Evolutionary conservation across 2,797 vertebrate species (phyloP).

Genomic region (Tolypeutes matacus): DNA sequence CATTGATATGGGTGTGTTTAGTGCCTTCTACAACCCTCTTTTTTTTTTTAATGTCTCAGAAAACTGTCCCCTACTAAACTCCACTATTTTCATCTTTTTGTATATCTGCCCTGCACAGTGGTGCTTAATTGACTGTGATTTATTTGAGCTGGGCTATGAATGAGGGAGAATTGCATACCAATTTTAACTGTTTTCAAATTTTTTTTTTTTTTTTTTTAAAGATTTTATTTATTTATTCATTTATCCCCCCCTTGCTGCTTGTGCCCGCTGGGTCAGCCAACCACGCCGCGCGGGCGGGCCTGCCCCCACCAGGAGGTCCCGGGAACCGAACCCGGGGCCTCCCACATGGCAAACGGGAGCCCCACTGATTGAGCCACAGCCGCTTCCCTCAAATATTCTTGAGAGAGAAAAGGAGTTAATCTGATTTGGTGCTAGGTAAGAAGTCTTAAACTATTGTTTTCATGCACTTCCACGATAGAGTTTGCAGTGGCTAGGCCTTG

Average conservation of each 20-base stretch:
- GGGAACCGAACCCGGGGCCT: too few relatives aligned
- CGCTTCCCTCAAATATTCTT: neutral
- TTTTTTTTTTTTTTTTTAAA: too few relatives aligned
- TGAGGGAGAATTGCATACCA: constrained; percentile 48
- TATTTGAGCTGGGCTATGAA: constrained; percentile 28
- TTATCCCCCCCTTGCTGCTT: too few relatives aligned
- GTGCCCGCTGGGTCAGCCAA: too few relatives aligned
- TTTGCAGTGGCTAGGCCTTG: neutral
- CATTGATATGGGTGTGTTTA: neutral
- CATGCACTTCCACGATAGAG: neutral
- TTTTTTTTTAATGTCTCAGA: constrained; percentile 7
- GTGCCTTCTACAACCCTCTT: neutral
- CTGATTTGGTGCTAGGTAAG: neutral
- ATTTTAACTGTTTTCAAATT: neutral
- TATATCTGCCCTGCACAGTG: neutral
- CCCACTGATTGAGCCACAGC: too few relatives aligned
- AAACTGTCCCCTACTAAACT: neutral
- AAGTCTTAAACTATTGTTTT: neutral
- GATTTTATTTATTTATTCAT: too few relatives aligned
- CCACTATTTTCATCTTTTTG: constrained; percentile 13
- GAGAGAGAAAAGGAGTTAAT: constrained; percentile 18
- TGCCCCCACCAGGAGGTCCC: too few relatives aligned
- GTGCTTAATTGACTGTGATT: neutral
- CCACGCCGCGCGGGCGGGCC: too few relatives aligned
- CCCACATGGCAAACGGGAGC: too few relatives aligned